Conservation (phyloP, 2,888 invertebrate species). For the Lasioglossum vierecki region DNA sequence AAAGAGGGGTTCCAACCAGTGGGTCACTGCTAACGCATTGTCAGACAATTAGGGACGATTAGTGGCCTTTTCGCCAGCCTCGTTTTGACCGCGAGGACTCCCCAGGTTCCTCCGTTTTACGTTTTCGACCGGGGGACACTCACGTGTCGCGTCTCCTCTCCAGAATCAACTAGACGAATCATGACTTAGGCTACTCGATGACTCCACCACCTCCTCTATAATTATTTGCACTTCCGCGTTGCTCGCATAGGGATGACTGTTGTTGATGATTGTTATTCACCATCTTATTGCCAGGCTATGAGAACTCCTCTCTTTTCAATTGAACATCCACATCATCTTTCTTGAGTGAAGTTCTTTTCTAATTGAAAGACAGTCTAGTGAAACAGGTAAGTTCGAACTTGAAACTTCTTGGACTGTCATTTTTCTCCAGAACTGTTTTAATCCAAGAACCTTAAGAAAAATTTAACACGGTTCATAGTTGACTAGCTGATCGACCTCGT, state of each 20-base stretch:
- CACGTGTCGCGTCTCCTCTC: not conserved
- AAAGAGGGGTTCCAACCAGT: constrained; percentile 77
- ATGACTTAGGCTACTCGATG: not conserved
- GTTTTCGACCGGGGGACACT: constrained; percentile 22
- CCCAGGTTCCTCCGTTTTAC: constrained; percentile 19
- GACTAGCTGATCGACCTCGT: not conserved
- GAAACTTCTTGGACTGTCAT: no score
- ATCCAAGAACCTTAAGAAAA: no score
- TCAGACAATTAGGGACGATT: constrained; percentile 80
- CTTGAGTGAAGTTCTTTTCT: no score
- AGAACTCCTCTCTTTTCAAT: not conserved
- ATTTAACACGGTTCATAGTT: not conserved
- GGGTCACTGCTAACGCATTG: constrained; percentile 83
- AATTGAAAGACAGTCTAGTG: no score
- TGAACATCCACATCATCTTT: not conserved
- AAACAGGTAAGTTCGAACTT: no score
- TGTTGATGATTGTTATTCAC: not conserved
- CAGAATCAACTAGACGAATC: not conserved
- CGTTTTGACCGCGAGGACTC: constrained; percentile 57
- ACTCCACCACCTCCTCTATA: not conserved
- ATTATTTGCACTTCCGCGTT: not conserved
- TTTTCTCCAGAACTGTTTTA: no score
- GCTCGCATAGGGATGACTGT: not conserved
- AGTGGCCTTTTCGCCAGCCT: constrained; percentile 70
- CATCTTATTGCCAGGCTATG: not conserved